These are phyloP conservation scores for Chiloscyllium punctatum DNA, from an alignment of 2,797 vertebrate species.

Conservation along the genomic window DNA sequence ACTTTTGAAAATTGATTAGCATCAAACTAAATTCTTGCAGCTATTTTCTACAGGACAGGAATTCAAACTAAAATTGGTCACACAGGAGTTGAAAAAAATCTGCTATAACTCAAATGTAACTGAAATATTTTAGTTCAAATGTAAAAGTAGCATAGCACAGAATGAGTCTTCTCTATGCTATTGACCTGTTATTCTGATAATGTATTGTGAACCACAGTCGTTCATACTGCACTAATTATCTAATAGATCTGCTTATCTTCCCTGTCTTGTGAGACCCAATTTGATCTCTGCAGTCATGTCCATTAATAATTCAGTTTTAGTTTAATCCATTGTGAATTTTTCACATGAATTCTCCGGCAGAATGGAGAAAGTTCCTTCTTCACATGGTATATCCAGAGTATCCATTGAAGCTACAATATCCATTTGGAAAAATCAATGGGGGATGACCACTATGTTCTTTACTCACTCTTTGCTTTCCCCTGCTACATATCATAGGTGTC, in stretches of 20 bases:
- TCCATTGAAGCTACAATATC: background rate
- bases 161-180: background rate
- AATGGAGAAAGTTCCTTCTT: background rate
- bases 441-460: background rate
- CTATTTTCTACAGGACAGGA: background rate
- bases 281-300: background rate
- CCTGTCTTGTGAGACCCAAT: too few relatives aligned
- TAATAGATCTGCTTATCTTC: too few relatives aligned
- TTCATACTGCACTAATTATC: background rate
- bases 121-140: background rate
- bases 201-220: background rate
- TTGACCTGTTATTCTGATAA: background rate
- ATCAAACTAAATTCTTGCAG: background rate
- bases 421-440: background rate
- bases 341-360: background rate
- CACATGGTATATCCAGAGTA: background rate
- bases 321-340: background rate
- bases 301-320: background rate
- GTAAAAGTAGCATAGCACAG: background rate
- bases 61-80: background rate
- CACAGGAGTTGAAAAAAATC: background rate
- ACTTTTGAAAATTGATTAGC: background rate
- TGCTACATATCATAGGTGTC: background rate
- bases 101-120: background rate
- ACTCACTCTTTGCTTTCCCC: background rate